Conservation (phyloP, 2,888 invertebrate genomes). For the Erpobdella octoculata region DNA sequence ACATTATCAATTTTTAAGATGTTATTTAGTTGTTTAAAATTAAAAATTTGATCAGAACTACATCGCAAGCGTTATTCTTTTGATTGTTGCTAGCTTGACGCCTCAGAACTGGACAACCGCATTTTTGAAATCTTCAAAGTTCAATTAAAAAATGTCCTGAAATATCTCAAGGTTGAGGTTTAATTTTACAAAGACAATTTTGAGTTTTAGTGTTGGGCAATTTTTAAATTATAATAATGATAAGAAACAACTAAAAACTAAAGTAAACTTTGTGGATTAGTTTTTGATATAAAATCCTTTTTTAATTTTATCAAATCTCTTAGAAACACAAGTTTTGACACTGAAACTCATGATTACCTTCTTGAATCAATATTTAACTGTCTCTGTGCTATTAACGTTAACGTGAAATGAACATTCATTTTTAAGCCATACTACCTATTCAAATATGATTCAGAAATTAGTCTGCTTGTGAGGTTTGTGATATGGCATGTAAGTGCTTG, state of each 20-base stretch:
- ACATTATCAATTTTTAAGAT: no score
- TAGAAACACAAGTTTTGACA: no score
- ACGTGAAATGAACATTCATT: background rate
- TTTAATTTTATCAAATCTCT: no score
- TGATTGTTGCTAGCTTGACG: background rate
- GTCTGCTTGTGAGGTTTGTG: background rate
- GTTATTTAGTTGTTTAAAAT: background rate
- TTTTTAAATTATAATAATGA: no score
- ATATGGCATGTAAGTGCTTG: background rate
- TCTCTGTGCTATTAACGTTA: no score
- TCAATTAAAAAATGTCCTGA: slow-evolving; percentile 12
- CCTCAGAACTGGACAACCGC: background rate
- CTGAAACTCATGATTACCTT: no score
- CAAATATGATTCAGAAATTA: background rate
- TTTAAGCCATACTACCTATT: background rate
- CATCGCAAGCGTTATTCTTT: background rate
- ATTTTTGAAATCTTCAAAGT: background rate
- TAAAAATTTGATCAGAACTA: background rate
- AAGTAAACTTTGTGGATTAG: no score
- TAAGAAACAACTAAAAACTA: no score
- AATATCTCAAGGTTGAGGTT: slow-evolving; percentile 8
- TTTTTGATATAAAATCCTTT: no score
- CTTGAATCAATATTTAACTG: no score
- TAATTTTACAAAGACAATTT: no score
- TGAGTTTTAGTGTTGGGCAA: no score